These are phyloP conservation scores for Gephyroberyx darwinii DNA, from an alignment of 2,797 vertebrate genomes.

Conservation along the genomic window DNA sequence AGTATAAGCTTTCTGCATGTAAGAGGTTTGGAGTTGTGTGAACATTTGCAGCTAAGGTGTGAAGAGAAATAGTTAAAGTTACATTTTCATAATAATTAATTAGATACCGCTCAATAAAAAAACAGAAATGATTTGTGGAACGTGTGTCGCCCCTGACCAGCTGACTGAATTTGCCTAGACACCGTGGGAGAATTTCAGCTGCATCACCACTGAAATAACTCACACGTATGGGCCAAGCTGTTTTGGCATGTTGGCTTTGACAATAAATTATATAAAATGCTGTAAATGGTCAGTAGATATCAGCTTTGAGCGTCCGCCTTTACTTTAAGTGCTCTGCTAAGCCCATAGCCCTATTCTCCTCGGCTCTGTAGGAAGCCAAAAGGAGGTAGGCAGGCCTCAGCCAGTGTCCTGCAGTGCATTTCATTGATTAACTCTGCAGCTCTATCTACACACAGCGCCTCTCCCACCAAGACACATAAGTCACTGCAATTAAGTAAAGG, in stretches of 20 bases:
- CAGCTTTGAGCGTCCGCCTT: conserved; percentile 21
- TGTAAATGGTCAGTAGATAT: conserved; percentile 21
- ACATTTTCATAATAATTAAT: conserved; percentile 16
- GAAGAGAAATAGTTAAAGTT: conserved; percentile 44
- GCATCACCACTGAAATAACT: too few relatives aligned
- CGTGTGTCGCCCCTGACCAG: too few relatives aligned
- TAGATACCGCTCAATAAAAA: conserved; percentile 9
- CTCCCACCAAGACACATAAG: conserved; percentile 57
- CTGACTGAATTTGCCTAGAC: too few relatives aligned
- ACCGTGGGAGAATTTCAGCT: too few relatives aligned
- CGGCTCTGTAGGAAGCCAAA: conserved; percentile 1
- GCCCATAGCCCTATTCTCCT: conserved; percentile 10
- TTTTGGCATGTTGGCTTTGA: background rate
- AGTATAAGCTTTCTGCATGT: background rate
- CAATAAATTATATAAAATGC: background rate
- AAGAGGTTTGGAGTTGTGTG: conserved; percentile 30
- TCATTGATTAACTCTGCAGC: conserved; percentile 72
- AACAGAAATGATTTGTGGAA: too few relatives aligned
- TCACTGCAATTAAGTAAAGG: conserved; percentile 62
- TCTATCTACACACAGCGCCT: conserved; percentile 49
- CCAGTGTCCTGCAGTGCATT: conserved; percentile 62
- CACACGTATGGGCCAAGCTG: background rate
- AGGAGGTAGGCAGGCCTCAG: conserved; percentile 11
- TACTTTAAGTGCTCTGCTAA: conserved; percentile 22
- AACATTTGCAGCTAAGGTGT: conserved; percentile 56